Evolutionary conservation across 2,888 invertebrate genomes (phyloP), one percentile per base, ranked within the genome.

Genomic region (Acanthococcus lagerstroemiae): DNA sequence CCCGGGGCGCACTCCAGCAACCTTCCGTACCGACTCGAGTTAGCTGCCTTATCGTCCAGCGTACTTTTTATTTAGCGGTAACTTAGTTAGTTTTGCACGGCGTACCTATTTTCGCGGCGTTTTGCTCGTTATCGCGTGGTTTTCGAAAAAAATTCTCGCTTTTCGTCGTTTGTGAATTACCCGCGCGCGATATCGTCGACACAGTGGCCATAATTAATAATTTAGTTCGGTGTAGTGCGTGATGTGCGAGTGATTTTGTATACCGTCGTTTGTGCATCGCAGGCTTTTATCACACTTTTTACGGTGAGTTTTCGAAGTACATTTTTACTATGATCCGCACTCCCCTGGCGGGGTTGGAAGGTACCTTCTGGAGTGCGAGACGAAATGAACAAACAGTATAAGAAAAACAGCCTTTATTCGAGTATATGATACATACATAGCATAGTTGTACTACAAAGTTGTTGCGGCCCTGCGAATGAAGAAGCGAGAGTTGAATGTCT

Each of bases 1-100:
- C 58, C 58, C 17, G 7, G 45, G 58, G 58, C 58, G 58, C 45
- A 25, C 17, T 58, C 58, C 45, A 58, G 58, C 58, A 58, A 58
- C 58, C 58, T 58, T 58, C 58, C 45, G 46, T 45, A 58, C 45
- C 37, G n/a, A 9, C n/a, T n/a, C 12, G 12, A n/a, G 37, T 15
- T 37, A 9, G 37, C 12, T 9, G 12, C 12, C n/a, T 37, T n/a
- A 37, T 15, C n/a, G 12, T 37, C 37, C 12, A 15, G n/a, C n/a
- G 12, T 37, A 37, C 37, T 15, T n/a, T 37, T n/a, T 37, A 37
- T 37, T 37, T 15, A 37, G n/a, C 37, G n/a, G n/a, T n/a, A n/a
- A n/a, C 37, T n/a, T 9, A 15, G 37, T n/a, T 37, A 9, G 37
- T 37, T 15, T 37, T 37, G 12, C 37, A n/a, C 3, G 37, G 2